Evolutionary conservation across 2,113 vertebrate genomes (phyloP).

Genomic region (Phylloscopus trochilus): DNA sequence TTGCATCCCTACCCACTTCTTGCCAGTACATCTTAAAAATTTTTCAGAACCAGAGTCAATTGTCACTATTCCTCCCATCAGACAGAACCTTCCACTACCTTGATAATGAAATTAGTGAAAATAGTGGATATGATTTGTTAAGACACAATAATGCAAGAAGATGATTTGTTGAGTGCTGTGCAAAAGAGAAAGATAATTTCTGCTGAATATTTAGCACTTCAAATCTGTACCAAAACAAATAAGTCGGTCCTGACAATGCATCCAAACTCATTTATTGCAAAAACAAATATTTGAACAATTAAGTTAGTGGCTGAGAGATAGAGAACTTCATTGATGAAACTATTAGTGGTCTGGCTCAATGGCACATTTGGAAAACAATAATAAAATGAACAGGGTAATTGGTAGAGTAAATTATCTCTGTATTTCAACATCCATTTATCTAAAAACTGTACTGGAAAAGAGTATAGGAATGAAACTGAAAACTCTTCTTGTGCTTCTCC

Average conservation of each 20-base stretch:
- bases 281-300: conserved; percentile 11
- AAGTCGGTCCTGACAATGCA: conserved; percentile 45
- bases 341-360: not conserved
- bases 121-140: not conserved
- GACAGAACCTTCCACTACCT: not conserved
- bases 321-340: conserved; percentile 32
- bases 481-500: not conserved
- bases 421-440: not conserved
- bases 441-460: not conserved
- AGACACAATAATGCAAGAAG: not conserved
- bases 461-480: not conserved
- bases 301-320: not conserved
- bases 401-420: not conserved
- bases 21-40: not conserved
- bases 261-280: conserved; percentile 32
- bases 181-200: conserved; percentile 38
- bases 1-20: not conserved
- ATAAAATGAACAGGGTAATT: not conserved
- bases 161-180: conserved; percentile 25
- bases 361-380: not conserved
- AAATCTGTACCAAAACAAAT: conserved; percentile 25
- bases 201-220: conserved; percentile 1
- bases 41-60: not conserved
- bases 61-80: not conserved
- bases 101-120: not conserved